Evolutionary conservation across 2,113 vertebrate genomes (phyloP).

Genomic region (Danio rerio): GRCz12tu NC_133191.1:32797001-32797500

Average conservation of each 20-base stretch:
- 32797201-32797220: too few species aligned
- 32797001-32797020: neutral
- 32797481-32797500: constrained; percentile 68
- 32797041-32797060: neutral
- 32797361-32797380: constrained; percentile 14
- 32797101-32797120: too few species aligned
- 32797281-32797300: neutral
- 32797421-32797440: constrained; percentile 17
- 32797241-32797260: neutral
- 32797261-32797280: neutral
- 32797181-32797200: too few species aligned
- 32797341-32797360: neutral
- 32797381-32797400: constrained; percentile 38
- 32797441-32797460: constrained; percentile 24
- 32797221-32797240: too few species aligned
- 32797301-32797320: constrained; percentile 44
- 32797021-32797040: neutral
- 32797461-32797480: constrained; percentile 71
- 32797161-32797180: too few species aligned
- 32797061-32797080: too few species aligned
- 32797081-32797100: too few species aligned
- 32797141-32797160: too few species aligned
- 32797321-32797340: constrained; percentile 57
- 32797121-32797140: too few species aligned
- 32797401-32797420: neutral